A percentile compares a stretch with the other conserved stretches of the same genome.
phyloP scores from a whole-genome alignment of 2,888 invertebrate genomes.

The Apodemia duryi region DNA sequence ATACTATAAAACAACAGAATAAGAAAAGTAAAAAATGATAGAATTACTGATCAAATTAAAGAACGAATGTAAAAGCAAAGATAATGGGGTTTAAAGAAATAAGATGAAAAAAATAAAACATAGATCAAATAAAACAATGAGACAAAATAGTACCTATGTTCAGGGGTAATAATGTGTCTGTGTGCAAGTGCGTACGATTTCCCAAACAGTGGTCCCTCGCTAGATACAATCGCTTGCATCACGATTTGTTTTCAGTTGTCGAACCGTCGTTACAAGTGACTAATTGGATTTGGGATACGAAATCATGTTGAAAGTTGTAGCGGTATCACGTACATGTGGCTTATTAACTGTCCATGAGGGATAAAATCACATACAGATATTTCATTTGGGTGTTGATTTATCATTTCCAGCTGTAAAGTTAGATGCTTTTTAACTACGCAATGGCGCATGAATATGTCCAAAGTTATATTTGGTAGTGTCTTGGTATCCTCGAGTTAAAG shows the following conservation, averaged over 20 bases:
- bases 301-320: slow-evolving; percentile 17
- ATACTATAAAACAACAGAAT: too few species aligned
- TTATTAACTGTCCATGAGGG: slow-evolving; percentile 13
- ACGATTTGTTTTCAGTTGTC: slow-evolving; percentile 18
- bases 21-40: too few species aligned
- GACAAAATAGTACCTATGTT: too few species aligned
- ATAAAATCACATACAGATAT: slow-evolving; percentile 3
- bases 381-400: slow-evolving; percentile 10
- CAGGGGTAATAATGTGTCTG: background rate
- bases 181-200: background rate
- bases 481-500: slow-evolving; percentile 16
- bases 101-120: background rate
- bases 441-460: slow-evolving; percentile 15
- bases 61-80: too few species aligned
- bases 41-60: too few species aligned
- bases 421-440: slow-evolving; percentile 13
- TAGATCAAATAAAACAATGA: background rate
- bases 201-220: slow-evolving; percentile 19
- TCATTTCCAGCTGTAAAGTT: slow-evolving; percentile 15
- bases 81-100: background rate
- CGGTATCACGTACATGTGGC: slow-evolving; percentile 19
- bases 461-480: slow-evolving; percentile 14
- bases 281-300: slow-evolving; percentile 22
- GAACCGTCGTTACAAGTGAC: slow-evolving; percentile 21
- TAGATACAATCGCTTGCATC: slow-evolving; percentile 20